A percentile compares a stretch with the other conserved stretches of the same genome.
phyloP scores from a whole-genome alignment of 2,888 invertebrate genomes.

The Trichogramma evanescens region DNA sequence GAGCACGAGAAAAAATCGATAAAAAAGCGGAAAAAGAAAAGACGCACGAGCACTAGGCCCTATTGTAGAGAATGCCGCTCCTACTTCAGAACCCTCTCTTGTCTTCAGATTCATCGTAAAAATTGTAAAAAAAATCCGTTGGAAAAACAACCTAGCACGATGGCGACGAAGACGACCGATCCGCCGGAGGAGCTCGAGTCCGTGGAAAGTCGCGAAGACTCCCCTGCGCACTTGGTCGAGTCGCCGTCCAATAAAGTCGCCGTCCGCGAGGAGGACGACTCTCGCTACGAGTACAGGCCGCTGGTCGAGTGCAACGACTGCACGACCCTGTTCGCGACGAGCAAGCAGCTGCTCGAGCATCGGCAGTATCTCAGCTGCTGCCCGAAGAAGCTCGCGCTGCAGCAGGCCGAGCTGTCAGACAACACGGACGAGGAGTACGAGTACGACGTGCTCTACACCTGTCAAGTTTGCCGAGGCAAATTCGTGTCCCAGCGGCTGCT shows the following conservation, averaged over 20 bases:
- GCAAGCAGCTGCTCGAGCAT: conserved; percentile 10
- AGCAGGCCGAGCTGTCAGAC: conserved; percentile 13
- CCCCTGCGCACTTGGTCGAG: too few relatives aligned
- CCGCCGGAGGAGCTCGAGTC: not conserved
- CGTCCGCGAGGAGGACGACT: not conserved
- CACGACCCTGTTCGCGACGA: conserved; percentile 5
- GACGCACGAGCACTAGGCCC: not conserved
- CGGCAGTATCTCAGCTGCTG: conserved; percentile 10
- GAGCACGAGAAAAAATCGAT: not conserved
- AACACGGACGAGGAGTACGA: conserved; percentile 20
- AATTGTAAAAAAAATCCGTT: too few relatives aligned
- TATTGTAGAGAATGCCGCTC: conserved; percentile 2
- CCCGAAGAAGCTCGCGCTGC: not conserved
- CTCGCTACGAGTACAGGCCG: not conserved
- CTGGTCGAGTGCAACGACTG: conserved; percentile 15
- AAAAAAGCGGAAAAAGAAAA: not conserved
- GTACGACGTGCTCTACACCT: conserved; percentile 16
- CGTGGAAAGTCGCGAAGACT: not conserved
- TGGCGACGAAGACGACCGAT: not conserved
- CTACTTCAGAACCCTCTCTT: not conserved
- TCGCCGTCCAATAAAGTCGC: too few relatives aligned
- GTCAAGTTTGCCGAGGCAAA: conserved; percentile 19
- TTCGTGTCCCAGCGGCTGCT: conserved; percentile 21
- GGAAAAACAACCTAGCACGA: too few relatives aligned
- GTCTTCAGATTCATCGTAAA: not conserved